phyloP scores from a whole-genome alignment of 2,797 vertebrate species.

The Platalea minor region DNA sequence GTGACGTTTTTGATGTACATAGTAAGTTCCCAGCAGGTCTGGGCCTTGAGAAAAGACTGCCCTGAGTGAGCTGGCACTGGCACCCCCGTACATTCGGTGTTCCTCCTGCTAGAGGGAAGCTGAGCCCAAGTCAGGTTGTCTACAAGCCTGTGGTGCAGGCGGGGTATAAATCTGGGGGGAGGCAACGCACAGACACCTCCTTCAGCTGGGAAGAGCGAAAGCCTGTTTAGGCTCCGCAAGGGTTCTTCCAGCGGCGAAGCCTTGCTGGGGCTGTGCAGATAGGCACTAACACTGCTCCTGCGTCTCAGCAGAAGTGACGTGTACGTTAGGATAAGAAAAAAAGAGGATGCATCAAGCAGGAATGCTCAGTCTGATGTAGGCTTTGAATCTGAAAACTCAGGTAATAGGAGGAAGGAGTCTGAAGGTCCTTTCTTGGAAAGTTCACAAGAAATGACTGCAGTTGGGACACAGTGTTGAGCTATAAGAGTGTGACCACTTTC shows the following conservation, averaged over 20 bases:
- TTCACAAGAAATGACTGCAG: background rate
- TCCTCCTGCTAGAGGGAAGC: conserved; percentile 69
- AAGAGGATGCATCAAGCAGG: background rate
- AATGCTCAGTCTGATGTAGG: background rate
- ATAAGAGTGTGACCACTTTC: background rate
- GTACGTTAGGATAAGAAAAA: background rate
- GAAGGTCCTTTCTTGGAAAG: background rate
- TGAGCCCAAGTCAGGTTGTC: conserved; percentile 31
- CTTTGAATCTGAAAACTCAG: background rate
- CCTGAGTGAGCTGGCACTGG: conserved; percentile 47
- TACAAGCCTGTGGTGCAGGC: conserved; percentile 27
- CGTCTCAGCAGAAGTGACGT: background rate
- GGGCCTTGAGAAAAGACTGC: conserved; percentile 36
- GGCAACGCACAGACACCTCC: background rate
- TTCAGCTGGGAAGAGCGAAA: background rate
- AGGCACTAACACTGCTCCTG: background rate
- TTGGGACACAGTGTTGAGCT: background rate
- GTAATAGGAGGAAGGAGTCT: background rate
- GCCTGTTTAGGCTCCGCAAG: background rate
- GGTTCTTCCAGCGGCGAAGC: background rate
- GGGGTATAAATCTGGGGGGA: background rate
- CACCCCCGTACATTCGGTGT: conserved; percentile 42
- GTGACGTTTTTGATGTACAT: conserved; percentile 63
- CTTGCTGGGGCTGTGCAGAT: background rate
- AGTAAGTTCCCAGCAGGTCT: conserved; percentile 54